phyloP scores from a whole-genome alignment of 2,888 invertebrate genomes.

The Morinoia aosen region DNA sequence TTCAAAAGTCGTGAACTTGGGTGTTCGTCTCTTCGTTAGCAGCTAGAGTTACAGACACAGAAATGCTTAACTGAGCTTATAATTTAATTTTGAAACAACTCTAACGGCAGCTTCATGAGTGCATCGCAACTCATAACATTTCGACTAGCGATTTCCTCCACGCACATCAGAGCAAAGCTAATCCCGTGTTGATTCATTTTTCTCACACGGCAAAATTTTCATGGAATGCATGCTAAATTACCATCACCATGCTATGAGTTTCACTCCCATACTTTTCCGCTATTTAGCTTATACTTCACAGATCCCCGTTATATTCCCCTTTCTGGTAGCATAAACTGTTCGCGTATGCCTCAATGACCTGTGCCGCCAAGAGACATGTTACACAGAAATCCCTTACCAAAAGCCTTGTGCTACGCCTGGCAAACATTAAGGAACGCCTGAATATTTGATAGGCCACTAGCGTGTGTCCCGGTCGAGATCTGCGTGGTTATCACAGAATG shows the following conservation, averaged over 20 bases:
- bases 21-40: too few species aligned
- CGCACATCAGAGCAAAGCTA: background rate
- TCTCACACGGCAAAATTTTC: background rate
- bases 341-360: background rate
- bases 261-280: background rate
- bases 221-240: background rate
- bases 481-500: constrained; percentile 10
- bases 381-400: background rate
- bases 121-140: background rate
- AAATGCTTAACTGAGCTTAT: too few species aligned
- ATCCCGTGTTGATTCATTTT: background rate
- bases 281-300: background rate
- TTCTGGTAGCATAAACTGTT: background rate
- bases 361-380: background rate
- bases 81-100: too few species aligned
- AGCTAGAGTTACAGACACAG: too few species aligned
- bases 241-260: too few species aligned
- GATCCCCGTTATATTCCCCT: background rate
- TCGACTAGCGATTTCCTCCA: background rate
- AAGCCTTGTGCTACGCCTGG: background rate
- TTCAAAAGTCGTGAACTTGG: too few species aligned
- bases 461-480: background rate
- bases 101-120: background rate
- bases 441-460: background rate
- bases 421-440: constrained; percentile 34